A percentile compares a stretch with the other conserved stretches of the same genome.
Conservation (phyloP, 1,140 invertebrate species). For the Sesamia nonagrioides region DNA sequence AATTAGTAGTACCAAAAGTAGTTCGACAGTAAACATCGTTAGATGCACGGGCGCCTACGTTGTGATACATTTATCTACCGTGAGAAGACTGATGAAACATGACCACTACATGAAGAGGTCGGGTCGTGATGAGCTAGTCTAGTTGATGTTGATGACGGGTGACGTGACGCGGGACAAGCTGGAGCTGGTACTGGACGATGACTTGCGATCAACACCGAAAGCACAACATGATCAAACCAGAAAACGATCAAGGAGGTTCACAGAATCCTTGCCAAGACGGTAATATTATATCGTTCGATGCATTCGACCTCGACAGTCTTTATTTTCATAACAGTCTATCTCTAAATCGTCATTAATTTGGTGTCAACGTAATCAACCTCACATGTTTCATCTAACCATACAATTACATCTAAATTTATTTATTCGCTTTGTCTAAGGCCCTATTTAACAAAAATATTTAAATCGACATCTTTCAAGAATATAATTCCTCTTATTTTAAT, state of each 20-base stretch:
- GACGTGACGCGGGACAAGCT: constrained; percentile 77
- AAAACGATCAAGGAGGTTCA: constrained; percentile 65
- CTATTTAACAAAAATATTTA: constrained; percentile 84
- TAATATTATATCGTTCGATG: constrained; percentile 70
- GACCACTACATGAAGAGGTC: constrained; percentile 81
- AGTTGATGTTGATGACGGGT: constrained; percentile 70
- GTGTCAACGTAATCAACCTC: constrained; percentile 77
- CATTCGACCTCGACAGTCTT: constrained; percentile 84
- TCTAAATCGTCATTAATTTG: constrained; percentile 69
- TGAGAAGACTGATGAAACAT: constrained; percentile 81
- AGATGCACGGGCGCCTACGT: constrained; percentile 84
- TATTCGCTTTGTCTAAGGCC: constrained; percentile 74
- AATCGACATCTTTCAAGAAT: constrained; percentile 79
- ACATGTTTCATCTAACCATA: constrained; percentile 76
- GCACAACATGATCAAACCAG: constrained; percentile 81
- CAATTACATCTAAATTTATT: constrained; percentile 77
- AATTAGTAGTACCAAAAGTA: constrained; percentile 65
- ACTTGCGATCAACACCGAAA: constrained; percentile 83
- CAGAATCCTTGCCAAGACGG: constrained; percentile 72
- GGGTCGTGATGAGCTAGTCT: constrained; percentile 78
- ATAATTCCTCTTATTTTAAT: constrained; percentile 81
- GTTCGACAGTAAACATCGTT: constrained; percentile 66
- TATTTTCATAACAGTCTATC: constrained; percentile 77
- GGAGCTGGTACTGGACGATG: constrained; percentile 74
- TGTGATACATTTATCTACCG: constrained; percentile 87